These are phyloP conservation scores for Grallaria varia DNA, from an alignment of 2,113 vertebrate species.

Conservation along the genomic window DNA sequence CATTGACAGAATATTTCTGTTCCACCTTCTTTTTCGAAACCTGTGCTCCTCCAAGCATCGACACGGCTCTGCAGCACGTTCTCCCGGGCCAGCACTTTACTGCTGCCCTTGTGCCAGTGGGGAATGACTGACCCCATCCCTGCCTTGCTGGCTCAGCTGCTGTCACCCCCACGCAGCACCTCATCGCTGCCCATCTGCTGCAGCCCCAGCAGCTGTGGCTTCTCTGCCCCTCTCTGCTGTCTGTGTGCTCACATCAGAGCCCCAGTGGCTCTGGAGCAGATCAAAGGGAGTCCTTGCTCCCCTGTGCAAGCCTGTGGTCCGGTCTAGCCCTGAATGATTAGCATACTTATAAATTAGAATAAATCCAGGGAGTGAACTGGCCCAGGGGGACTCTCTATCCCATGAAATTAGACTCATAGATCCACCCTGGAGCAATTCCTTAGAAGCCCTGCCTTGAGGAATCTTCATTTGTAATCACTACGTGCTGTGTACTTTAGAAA, in stretches of 20 bases:
- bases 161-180: background rate
- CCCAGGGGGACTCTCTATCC: background rate
- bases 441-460: background rate
- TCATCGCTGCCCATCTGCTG: background rate
- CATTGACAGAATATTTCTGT: background rate
- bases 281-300: background rate
- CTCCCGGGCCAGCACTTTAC: background rate
- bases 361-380: background rate
- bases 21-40: background rate
- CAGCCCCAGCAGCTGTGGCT: background rate
- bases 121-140: background rate
- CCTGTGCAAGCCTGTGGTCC: background rate
- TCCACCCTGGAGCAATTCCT: slow-evolving; percentile 8
- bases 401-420: slow-evolving; percentile 7
- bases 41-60: background rate
- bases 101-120: background rate
- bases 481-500: slow-evolving; percentile 49
- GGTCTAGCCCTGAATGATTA: background rate
- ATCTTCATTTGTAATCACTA: slow-evolving; percentile 53
- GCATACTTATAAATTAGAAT: background rate
- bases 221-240: background rate
- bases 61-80: background rate
- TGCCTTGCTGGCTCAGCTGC: background rate
- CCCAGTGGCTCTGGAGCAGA: background rate
- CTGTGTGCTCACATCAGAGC: background rate